phyloP scores from a whole-genome alignment of 2,888 invertebrate species.

The Lycocerus yunnanus region DNA sequence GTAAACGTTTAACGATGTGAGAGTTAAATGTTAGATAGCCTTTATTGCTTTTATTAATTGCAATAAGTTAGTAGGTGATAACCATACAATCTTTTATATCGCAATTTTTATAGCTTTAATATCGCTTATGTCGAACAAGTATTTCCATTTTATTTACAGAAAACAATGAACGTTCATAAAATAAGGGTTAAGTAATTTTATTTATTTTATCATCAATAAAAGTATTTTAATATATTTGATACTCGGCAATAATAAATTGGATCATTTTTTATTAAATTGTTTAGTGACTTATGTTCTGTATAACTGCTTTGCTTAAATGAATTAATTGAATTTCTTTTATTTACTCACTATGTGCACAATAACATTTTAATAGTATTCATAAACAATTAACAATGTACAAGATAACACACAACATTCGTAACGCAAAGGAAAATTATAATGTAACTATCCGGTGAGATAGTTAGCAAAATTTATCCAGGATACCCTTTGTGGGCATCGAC shows the following conservation, averaged over 20 bases:
- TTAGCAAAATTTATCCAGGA: no score
- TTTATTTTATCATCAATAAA: neutral
- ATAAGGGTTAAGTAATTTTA: neutral
- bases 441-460: no score
- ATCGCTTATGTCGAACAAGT: neutral
- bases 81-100: neutral
- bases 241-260: neutral
- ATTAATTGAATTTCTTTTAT: no score
- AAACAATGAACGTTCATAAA: neutral
- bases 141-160: neutral
- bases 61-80: neutral
- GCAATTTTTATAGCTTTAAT: neutral
- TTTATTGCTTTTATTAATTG: neutral
- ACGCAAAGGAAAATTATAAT: no score
- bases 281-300: neutral
- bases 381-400: no score
- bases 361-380: no score
- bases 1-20: neutral
- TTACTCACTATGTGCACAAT: no score
- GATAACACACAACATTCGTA: no score
- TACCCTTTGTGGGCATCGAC: no score
- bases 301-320: neutral
- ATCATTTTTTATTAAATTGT: neutral
- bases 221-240: neutral
- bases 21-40: neutral